A percentile compares a stretch with the other conserved stretches of the same genome.
Conservation (phyloP, 1,140 invertebrate genomes). For the Sitobion miscanthi region DNA sequence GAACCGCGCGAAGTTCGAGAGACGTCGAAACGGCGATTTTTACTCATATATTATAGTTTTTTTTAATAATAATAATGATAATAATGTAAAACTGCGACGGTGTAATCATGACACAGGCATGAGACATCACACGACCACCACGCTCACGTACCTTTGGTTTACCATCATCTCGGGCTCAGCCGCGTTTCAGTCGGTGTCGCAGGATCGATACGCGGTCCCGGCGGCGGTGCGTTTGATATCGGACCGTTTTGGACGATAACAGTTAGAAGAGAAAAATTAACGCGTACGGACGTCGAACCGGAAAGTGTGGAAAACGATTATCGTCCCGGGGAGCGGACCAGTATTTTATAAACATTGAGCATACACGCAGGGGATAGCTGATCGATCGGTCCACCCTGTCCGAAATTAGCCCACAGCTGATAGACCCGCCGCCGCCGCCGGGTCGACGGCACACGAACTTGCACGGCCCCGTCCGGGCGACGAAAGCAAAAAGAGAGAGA, state of each 20-base stretch:
- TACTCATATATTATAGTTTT: not conserved
- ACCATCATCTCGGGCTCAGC: constrained; percentile 14
- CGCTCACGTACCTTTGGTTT: constrained; percentile 29
- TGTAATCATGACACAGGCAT: not conserved
- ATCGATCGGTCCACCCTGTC: constrained; percentile 52
- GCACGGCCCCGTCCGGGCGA: constrained; percentile 32
- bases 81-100: not conserved
- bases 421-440: constrained; percentile 4
- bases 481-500: not conserved
- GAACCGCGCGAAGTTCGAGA: too few species aligned
- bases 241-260: not conserved
- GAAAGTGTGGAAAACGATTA: not conserved
- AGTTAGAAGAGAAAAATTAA: not conserved
- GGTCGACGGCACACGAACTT: constrained; percentile 21
- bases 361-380: constrained; percentile 28
- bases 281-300: not conserved
- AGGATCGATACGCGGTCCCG: not conserved
- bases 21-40: too few species aligned
- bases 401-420: constrained; percentile 52
- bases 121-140: not conserved
- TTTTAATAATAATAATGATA: not conserved
- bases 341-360: constrained; percentile 50
- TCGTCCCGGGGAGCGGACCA: constrained; percentile 13
- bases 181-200: not conserved
- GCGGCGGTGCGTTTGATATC: not conserved